Evolutionary conservation across 2,888 invertebrate species (phyloP).

Genomic region (Sarcophaga subvicina): DNA sequence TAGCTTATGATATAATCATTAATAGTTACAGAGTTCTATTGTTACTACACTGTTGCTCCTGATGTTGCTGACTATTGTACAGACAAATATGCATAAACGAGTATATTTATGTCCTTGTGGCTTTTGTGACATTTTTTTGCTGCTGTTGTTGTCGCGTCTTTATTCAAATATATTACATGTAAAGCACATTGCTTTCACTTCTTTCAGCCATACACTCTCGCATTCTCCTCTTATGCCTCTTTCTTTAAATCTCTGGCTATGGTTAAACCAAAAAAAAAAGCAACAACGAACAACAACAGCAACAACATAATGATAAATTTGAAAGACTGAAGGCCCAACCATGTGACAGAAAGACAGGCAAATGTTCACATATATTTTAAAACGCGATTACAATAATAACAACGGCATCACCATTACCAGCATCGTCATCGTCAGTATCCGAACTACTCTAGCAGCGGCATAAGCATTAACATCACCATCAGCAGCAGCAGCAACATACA

Average conservation of each 20-base stretch:
- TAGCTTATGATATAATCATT: no score
- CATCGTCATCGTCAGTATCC: constrained; percentile 1
- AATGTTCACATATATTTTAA: background rate
- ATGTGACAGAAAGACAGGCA: background rate
- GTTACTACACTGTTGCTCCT: background rate
- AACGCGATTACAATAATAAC: background rate
- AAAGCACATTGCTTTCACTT: background rate
- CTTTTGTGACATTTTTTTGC: constrained; percentile 52
- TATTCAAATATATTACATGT: background rate
- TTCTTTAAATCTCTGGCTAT: no score
- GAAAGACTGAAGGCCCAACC: background rate
- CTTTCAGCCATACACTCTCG: no score
- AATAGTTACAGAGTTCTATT: no score
- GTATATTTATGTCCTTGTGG: constrained; percentile 64
- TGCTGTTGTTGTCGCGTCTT: constrained; percentile 21
- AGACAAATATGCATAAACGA: constrained; percentile 51
- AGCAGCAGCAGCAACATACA: background rate
- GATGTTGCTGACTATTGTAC: constrained; percentile 55
- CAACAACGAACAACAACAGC: background rate
- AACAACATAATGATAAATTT: background rate
- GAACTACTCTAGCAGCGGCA: background rate
- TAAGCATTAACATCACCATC: background rate
- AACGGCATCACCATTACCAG: background rate
- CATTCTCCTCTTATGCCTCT: no score
- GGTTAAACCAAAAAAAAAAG: background rate